Conservation (phyloP, 1,140 invertebrate species). For the Phymorhynchus buccinoides region DNA sequence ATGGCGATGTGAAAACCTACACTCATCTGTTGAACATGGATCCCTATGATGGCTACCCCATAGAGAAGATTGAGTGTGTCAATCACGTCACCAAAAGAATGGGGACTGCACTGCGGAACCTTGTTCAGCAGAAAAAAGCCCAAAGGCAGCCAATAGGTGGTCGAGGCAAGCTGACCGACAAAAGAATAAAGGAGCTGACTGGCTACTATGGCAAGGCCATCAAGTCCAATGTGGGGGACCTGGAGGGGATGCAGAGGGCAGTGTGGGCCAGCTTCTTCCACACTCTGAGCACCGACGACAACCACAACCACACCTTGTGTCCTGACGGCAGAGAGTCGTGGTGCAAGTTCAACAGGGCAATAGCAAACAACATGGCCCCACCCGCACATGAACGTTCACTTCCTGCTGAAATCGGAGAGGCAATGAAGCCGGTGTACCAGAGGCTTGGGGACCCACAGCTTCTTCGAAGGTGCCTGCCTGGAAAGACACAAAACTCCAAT, state of each 20-base stretch:
- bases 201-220: background rate
- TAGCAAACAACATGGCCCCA: background rate
- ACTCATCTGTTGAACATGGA: background rate
- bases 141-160: background rate
- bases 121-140: background rate
- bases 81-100: background rate
- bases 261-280: conserved; percentile 4
- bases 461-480: too few relatives aligned
- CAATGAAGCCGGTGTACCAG: background rate
- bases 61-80: background rate
- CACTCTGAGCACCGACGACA: background rate
- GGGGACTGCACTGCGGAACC: background rate
- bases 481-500: too few relatives aligned
- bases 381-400: background rate
- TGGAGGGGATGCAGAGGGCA: background rate
- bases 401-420: background rate
- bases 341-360: background rate
- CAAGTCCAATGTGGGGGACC: background rate
- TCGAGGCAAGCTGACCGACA: background rate
- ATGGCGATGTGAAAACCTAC: background rate
- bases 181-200: background rate
- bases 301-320: background rate
- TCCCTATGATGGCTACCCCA: background rate
- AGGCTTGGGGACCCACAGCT: too few relatives aligned
- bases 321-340: background rate